phyloP scores from a whole-genome alignment of 2,888 invertebrate species.

The Pomacea canaliculata region DNA sequence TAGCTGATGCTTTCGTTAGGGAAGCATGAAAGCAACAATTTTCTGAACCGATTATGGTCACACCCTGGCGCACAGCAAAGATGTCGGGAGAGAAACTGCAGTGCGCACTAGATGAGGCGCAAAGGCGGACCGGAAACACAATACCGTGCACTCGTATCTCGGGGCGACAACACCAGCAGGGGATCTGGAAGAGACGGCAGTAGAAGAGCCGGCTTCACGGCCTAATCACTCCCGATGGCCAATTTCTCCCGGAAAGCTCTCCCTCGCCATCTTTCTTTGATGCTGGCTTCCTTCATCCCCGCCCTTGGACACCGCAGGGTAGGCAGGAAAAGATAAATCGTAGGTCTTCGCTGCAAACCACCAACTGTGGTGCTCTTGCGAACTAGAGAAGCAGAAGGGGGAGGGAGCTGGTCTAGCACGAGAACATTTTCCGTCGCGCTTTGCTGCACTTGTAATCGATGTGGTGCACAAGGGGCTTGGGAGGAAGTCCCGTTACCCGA shows the following conservation, averaged over 20 bases:
- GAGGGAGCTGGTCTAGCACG: too few species aligned
- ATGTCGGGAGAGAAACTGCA: background rate
- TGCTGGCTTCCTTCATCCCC: background rate
- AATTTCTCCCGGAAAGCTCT: background rate
- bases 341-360: background rate
- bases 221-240: background rate
- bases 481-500: too few species aligned
- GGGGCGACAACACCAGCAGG: too few species aligned
- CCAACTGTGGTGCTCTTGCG: too few species aligned
- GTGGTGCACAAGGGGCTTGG: background rate
- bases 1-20: too few species aligned
- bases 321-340: constrained; percentile 1
- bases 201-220: background rate
- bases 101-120: background rate
- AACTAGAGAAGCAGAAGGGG: too few species aligned
- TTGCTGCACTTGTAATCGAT: background rate
- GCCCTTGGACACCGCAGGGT: background rate
- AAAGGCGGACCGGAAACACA: background rate
- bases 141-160: too few species aligned
- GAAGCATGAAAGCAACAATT: too few species aligned
- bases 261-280: background rate
- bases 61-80: too few species aligned
- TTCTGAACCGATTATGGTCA: too few species aligned
- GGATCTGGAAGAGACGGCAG: background rate
- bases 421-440: too few species aligned